These are phyloP conservation scores for Bradynema listronoti DNA, from an alignment of 1,140 invertebrate genomes.

Conservation along the genomic window DNA sequence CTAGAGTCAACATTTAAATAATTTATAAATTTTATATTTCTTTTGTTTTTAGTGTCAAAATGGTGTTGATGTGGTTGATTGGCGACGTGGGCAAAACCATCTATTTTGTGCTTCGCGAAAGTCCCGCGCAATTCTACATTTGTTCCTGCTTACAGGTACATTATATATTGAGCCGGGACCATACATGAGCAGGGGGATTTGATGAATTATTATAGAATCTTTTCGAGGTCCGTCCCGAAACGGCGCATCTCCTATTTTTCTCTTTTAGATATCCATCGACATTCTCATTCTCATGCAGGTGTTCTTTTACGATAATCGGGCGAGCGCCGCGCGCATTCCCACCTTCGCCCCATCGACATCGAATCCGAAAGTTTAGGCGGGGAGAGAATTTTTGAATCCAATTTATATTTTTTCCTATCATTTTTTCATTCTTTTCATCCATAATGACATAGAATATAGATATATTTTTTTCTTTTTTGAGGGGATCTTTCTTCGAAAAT, in stretches of 20 bases:
- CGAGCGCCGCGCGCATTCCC: constrained; percentile 14
- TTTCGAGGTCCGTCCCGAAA: no score
- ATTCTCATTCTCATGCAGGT: constrained; percentile 76
- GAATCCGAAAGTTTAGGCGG: constrained; percentile 1
- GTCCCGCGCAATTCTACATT: constrained; percentile 87
- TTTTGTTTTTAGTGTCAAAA: constrained; percentile 64
- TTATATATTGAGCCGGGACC: no score
- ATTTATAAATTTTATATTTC: not conserved
- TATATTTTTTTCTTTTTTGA: no score
- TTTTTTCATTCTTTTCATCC: no score
- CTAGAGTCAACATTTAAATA: no score
- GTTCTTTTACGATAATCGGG: constrained; percentile 61
- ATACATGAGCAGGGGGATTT: no score
- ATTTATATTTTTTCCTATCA: no score
- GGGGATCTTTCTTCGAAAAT: no score
- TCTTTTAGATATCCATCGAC: constrained; percentile 67
- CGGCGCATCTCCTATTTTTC: constrained; percentile 11
- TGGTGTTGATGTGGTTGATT: constrained; percentile 91
- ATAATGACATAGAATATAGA: no score
- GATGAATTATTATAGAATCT: no score
- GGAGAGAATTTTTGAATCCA: no score
- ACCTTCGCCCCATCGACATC: constrained; percentile 17
- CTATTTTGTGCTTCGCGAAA: constrained; percentile 81
- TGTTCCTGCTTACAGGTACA: constrained; percentile 80
- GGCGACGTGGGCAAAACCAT: constrained; percentile 90